Percentiles rank a stretch among this genome's conserved stretches.
phyloP scores from a whole-genome alignment of 2,797 vertebrate genomes.

The Dicrostonyx torquatus region DNA sequence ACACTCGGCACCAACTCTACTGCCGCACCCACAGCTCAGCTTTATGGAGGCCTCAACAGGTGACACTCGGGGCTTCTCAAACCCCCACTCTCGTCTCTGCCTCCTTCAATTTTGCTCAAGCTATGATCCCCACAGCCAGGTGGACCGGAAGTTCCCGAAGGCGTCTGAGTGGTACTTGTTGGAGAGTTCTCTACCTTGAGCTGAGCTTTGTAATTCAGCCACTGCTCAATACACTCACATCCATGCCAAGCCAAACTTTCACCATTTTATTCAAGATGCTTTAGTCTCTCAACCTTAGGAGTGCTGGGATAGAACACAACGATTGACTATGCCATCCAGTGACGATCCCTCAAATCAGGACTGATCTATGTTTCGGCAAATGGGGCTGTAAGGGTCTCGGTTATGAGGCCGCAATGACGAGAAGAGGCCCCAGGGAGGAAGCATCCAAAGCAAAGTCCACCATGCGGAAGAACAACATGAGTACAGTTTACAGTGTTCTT shows the following conservation, averaged over 20 bases:
- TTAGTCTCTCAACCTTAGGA: background rate
- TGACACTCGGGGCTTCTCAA: background rate
- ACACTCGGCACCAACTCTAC: background rate
- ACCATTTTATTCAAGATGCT: background rate
- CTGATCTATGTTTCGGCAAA: background rate
- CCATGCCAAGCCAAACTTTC: background rate
- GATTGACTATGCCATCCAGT: background rate
- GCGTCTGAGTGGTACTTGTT: rapidly evolving
- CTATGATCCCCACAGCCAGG: background rate
- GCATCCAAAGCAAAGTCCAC: background rate
- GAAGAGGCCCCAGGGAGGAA: background rate
- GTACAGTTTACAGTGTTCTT: background rate
- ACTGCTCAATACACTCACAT: too few species aligned
- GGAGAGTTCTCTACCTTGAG: background rate
- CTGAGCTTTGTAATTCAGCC: background rate
- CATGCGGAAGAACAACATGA: background rate
- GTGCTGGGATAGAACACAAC: background rate
- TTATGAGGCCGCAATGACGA: background rate
- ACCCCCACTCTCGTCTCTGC: background rate
- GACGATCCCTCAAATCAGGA: background rate
- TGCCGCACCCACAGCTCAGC: background rate
- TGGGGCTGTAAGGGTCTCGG: background rate
- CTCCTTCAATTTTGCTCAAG: background rate
- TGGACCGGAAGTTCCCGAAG: background rate
- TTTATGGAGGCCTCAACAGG: background rate